These are phyloP conservation scores for Turnix velox DNA, from an alignment of 2,113 vertebrate genomes.

Conservation along the genomic window DNA sequence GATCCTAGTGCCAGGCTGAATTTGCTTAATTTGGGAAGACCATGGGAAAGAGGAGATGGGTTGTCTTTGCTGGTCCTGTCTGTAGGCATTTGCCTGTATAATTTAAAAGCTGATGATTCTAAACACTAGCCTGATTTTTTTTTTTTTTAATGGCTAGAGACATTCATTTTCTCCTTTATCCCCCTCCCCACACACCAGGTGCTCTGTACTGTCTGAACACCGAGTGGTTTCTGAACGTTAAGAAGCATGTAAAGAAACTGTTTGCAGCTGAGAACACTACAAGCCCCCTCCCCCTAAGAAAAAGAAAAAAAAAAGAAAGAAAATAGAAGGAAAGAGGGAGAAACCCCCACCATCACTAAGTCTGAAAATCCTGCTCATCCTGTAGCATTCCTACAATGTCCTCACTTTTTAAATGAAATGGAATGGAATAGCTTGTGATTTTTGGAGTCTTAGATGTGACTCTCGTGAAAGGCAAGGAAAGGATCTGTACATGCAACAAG, in stretches of 20 bases:
- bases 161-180: not conserved
- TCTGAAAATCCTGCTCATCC: not conserved
- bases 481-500: not conserved
- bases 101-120: not conserved
- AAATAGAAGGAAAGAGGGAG: rapidly evolving
- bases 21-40: not conserved
- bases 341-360: not conserved
- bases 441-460: not conserved
- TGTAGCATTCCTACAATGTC: not conserved
- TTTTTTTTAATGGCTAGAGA: not conserved
- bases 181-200: not conserved
- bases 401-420: not conserved
- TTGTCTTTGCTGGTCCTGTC: not conserved
- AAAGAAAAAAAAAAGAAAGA: rapidly evolving
- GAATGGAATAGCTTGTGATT: not conserved
- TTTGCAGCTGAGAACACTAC: not conserved
- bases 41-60: not conserved
- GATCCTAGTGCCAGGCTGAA: not conserved
- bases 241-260: not conserved
- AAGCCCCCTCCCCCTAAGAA: not conserved
- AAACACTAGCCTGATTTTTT: not conserved
- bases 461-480: not conserved
- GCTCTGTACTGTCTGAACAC: conserved; percentile 14
- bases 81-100: not conserved
- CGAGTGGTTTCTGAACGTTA: conserved; percentile 15